Evolutionary conservation across 1,140 invertebrate species (phyloP), one percentile per base, ranked within the genome.

Genomic region (Eufriesea mexicana): DNA sequence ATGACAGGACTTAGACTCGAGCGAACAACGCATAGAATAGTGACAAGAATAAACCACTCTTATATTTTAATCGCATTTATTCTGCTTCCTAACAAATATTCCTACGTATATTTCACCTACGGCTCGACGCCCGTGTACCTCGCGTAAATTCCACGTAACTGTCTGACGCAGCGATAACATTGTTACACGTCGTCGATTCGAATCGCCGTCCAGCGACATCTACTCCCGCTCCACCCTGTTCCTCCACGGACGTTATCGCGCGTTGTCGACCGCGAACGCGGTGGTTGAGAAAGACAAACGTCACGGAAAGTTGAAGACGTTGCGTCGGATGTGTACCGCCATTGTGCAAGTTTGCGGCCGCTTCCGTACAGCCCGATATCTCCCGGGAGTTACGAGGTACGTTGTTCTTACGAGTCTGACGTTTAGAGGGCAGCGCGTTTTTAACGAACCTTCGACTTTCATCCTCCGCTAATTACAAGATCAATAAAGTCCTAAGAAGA

Each of bases 101-200:
- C 35, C 35, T 35, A 84, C 86, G 84, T 89, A 91, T 92, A 90
- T 91, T 91, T 92, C 91, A 92, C 90, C 90, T 90, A 90, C 89
- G 89, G 84, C 49, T 0, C 82, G 84, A 86, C 84, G 86, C 84
- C 86, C 91, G 89, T 89, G 89, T 89, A 89, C 84, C 85, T 89
- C 88, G 87, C 90, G 90, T 90, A 92, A 92, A 92, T 91, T 91
- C 90, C 89, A 89, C 89, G 89, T 91, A 92, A 91, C 91, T 91
- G 91, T 92, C 91, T 85, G 90, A 89, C 91, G 89, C 91, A 92
- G 90, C 86, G 91, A 91, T 91, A 91, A 90, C 88, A 88, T 88
- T 90, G 90, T 90, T 89, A 89, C 84, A 85, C 87, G 90, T 88
- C 87, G 73, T 79, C 82, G 79, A 84, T 85, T 91, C 89, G 89